Percentiles rank a stretch among this genome's conserved stretches.
phyloP scores from a whole-genome alignment of 2,113 vertebrate species.

The Caranx ignobilis region DNA sequence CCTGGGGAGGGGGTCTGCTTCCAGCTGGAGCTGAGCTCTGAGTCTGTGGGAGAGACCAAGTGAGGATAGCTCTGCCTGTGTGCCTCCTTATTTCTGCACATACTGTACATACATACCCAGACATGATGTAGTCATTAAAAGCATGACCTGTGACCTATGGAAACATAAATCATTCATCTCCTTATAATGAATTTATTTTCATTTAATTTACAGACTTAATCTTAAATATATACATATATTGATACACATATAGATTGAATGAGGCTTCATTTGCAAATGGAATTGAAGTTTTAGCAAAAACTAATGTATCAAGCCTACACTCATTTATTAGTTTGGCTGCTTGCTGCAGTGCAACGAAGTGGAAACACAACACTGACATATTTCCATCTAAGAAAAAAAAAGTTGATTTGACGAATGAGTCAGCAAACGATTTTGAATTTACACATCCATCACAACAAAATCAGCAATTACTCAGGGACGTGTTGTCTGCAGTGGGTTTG shows the following conservation, averaged over 20 bases:
- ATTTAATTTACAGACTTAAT: neutral
- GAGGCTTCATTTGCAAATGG: neutral
- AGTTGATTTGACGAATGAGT: no score
- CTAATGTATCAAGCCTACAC: neutral
- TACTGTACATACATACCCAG: neutral
- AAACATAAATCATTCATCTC: no score
- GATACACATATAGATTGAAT: neutral
- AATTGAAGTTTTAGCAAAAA: neutral
- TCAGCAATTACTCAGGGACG: no score
- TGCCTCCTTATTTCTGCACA: neutral
- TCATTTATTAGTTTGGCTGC: no score
- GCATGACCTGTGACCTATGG: neutral
- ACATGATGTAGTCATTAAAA: neutral
- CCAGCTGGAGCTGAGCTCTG: constrained; percentile 45
- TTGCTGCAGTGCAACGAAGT: no score
- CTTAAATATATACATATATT: no score
- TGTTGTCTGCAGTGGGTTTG: no score
- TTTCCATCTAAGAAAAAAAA: no score
- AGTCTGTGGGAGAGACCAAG: constrained; percentile 14
- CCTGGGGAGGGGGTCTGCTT: constrained; percentile 50
- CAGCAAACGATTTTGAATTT: no score
- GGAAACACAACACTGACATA: no score
- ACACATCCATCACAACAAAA: no score
- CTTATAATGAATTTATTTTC: neutral
- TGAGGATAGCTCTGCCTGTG: constrained; percentile 11